phyloP scores from a whole-genome alignment of 1,140 invertebrate species.

The Oedothorax gibbosus region DNA sequence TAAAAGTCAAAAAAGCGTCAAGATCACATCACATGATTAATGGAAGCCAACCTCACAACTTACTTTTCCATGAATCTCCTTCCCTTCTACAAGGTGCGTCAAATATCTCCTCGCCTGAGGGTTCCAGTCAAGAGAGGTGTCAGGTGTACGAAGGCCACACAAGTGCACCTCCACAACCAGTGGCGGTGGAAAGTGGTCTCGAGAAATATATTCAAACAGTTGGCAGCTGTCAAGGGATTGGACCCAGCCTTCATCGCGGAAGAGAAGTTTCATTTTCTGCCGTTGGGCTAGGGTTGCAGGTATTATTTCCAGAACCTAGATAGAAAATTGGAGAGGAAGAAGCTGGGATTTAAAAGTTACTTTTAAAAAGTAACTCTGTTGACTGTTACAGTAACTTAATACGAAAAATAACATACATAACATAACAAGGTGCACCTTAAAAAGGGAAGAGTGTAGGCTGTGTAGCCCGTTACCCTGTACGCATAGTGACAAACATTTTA shows the following conservation, averaged over 20 bases:
- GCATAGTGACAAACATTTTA: too few relatives aligned
- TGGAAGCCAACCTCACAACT: background rate
- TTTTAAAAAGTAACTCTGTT: too few relatives aligned
- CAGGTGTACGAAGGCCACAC: slow-evolving; percentile 13
- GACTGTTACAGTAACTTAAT: too few relatives aligned
- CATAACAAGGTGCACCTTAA: too few relatives aligned
- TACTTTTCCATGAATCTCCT: slow-evolving; percentile 54
- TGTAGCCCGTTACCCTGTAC: too few relatives aligned
- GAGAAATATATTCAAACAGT: slow-evolving; percentile 2
- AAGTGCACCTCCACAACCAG: slow-evolving; percentile 43
- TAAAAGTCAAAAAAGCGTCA: too few relatives aligned
- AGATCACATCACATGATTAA: too few relatives aligned
- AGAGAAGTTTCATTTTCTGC: slow-evolving; percentile 7
- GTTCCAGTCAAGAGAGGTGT: slow-evolving; percentile 45
- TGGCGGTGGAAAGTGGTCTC: background rate
- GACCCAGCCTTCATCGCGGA: slow-evolving; percentile 39
- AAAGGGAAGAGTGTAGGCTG: too few relatives aligned
- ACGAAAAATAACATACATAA: too few relatives aligned
- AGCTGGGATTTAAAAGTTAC: too few relatives aligned
- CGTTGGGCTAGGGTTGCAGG: background rate
- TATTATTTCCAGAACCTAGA: slow-evolving; percentile 11
- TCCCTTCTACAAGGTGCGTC: slow-evolving; percentile 3
- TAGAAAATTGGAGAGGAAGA: too few relatives aligned
- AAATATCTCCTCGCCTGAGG: slow-evolving; percentile 14
- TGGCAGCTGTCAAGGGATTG: background rate